These are phyloP conservation scores for Oophaga pumilio DNA, from an alignment of 2,113 vertebrate species.

Conservation along the genomic window DNA sequence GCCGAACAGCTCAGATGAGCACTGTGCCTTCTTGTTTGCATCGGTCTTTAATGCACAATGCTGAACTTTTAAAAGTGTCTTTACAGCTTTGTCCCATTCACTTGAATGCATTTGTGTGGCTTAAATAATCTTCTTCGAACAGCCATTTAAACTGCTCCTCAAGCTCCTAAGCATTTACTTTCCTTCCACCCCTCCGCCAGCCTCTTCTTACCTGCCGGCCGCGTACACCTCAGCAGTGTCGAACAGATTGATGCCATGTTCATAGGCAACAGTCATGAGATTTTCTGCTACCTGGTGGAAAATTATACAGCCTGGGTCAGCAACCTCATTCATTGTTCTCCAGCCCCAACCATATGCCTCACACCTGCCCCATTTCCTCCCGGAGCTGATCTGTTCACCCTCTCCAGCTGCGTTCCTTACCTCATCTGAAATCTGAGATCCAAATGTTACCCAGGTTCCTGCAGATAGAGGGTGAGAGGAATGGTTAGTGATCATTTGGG, in stretches of 20 bases:
- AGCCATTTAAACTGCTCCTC: background rate
- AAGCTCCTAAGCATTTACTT: background rate
- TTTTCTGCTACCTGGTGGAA: slow-evolving; percentile 69
- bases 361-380: background rate
- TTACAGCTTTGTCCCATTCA: too few species aligned
- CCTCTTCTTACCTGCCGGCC: slow-evolving; percentile 63
- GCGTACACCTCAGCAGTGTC: slow-evolving; percentile 72
- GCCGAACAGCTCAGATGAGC: too few species aligned
- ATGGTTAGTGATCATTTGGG: background rate
- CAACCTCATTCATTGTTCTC: background rate
- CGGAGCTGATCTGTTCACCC: background rate
- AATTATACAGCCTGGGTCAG: background rate
- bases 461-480: slow-evolving; percentile 52
- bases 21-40: too few species aligned
- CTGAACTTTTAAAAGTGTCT: too few species aligned
- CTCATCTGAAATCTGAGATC: slow-evolving; percentile 91
- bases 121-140: too few species aligned
- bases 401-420: slow-evolving; percentile 68
- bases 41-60: too few species aligned
- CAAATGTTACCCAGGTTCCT: slow-evolving; percentile 94
- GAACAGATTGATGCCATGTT: slow-evolving; percentile 74
- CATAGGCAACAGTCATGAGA: slow-evolving; percentile 72
- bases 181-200: background rate
- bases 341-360: slow-evolving; percentile 1
- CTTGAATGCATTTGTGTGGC: too few species aligned